phyloP scores from a whole-genome alignment of 1,140 invertebrate genomes.

The Drosophila pectinifera region DNA sequence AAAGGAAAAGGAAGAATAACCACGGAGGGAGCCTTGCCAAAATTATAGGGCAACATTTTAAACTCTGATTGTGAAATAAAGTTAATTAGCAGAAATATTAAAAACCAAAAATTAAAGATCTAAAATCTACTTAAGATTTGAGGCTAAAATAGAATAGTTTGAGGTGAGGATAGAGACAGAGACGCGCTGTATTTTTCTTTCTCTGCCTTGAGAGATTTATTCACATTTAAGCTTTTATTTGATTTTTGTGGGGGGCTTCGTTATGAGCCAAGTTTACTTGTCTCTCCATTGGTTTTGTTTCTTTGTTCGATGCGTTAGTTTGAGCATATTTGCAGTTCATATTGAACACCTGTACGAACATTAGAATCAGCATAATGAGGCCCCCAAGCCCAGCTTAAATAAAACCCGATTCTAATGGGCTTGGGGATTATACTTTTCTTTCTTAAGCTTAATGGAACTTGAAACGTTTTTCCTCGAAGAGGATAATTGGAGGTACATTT shows the following conservation, averaged over 20 bases:
- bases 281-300: slow-evolving; percentile 16
- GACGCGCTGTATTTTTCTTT: neutral
- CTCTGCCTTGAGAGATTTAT: slow-evolving; percentile 50
- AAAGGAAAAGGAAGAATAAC: neutral
- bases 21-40: neutral
- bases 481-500: neutral
- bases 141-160: neutral
- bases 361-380: slow-evolving; percentile 36
- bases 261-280: slow-evolving; percentile 15
- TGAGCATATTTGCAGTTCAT: slow-evolving; percentile 15
- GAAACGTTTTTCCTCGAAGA: neutral
- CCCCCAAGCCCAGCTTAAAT: neutral
- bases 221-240: slow-evolving; percentile 20
- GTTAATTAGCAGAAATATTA: slow-evolving; percentile 56
- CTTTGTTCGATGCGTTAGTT: slow-evolving; percentile 12
- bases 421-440: slow-evolving; percentile 5
- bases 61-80: slow-evolving; percentile 24
- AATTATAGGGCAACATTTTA: slow-evolving; percentile 2
- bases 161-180: neutral
- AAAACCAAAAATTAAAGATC: slow-evolving; percentile 41
- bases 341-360: slow-evolving; percentile 57
- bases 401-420: neutral
- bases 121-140: neutral
- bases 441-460: neutral
- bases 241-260: slow-evolving; percentile 40